Evolutionary conservation across 2,888 invertebrate genomes (phyloP).

Genomic region (Anarsia innoxiella): DNA sequence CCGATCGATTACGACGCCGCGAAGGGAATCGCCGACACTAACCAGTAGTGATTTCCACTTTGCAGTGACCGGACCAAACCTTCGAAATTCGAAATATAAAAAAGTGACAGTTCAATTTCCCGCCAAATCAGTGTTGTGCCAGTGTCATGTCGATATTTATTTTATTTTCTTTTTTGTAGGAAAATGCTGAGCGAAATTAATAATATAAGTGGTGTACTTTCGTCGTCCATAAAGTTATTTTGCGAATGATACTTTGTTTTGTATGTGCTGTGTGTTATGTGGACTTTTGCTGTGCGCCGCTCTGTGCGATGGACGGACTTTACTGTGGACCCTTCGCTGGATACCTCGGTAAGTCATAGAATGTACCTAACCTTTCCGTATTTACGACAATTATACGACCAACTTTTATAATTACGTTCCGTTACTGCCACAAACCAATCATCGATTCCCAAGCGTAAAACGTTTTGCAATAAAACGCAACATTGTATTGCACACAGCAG

Average conservation of each 20-base stretch:
- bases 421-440: no score
- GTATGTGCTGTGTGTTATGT: constrained; percentile 65
- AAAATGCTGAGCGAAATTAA: constrained; percentile 72
- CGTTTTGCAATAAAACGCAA: no score
- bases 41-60: constrained; percentile 72
- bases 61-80: constrained; percentile 73
- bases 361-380: background rate
- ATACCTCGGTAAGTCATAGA: constrained; percentile 36
- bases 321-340: constrained; percentile 29
- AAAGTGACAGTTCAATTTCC: constrained; percentile 32
- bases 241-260: constrained; percentile 71
- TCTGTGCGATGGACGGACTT: constrained; percentile 42
- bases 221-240: constrained; percentile 71
- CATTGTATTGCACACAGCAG: no score
- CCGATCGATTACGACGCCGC: constrained; percentile 40
- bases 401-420: no score
- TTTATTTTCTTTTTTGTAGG: constrained; percentile 72
- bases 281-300: constrained; percentile 63
- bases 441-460: no score
- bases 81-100: constrained; percentile 66
- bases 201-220: constrained; percentile 73
- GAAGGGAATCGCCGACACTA: constrained; percentile 48
- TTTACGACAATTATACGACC: no score
- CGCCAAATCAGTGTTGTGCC: constrained; percentile 59
- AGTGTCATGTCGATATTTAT: constrained; percentile 42